These are phyloP conservation scores for Camponotus pennsylvanicus DNA, from an alignment of 1,140 invertebrate species.

Conservation along the genomic window DNA sequence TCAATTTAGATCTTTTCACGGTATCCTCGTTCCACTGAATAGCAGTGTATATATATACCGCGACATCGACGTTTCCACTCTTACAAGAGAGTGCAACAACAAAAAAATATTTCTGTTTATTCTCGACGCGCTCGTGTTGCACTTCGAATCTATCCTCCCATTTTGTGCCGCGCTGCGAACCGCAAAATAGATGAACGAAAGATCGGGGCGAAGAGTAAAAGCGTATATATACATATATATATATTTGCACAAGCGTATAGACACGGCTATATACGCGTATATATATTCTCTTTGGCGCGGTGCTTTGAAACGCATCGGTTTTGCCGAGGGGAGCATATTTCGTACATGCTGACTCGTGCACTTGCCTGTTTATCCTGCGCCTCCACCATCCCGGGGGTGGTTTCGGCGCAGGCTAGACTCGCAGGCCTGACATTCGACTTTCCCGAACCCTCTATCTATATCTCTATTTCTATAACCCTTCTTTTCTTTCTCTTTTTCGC, in stretches of 20 bases:
- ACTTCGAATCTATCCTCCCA: conserved; percentile 17
- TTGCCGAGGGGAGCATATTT: conserved; percentile 49
- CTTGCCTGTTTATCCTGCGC: conserved; percentile 57
- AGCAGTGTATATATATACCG: background rate
- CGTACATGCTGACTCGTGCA: conserved; percentile 59
- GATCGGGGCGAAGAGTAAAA: conserved; percentile 48
- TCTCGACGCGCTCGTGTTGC: background rate
- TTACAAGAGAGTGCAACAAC: background rate
- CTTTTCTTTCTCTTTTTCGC: background rate
- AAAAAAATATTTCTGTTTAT: conserved; percentile 22
- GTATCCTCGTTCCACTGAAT: background rate
- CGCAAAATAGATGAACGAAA: conserved; percentile 59
- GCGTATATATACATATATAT: background rate
- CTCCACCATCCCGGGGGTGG: background rate
- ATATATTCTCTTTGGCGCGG: conserved; percentile 21
- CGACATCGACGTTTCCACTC: conserved; percentile 13
- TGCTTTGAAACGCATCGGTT: conserved; percentile 57
- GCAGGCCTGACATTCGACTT: conserved; percentile 48
- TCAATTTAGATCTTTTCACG: background rate
- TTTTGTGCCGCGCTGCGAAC: conserved; percentile 30
- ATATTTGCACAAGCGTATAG: background rate
- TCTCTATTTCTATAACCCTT: background rate
- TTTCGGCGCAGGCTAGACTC: conserved; percentile 44
- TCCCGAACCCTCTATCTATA: background rate
- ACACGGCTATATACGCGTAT: background rate